Evolutionary conservation across 2,888 invertebrate genomes (phyloP), one percentile per base, ranked within the genome.

Genomic region (Neocrepidodera transversa): DNA sequence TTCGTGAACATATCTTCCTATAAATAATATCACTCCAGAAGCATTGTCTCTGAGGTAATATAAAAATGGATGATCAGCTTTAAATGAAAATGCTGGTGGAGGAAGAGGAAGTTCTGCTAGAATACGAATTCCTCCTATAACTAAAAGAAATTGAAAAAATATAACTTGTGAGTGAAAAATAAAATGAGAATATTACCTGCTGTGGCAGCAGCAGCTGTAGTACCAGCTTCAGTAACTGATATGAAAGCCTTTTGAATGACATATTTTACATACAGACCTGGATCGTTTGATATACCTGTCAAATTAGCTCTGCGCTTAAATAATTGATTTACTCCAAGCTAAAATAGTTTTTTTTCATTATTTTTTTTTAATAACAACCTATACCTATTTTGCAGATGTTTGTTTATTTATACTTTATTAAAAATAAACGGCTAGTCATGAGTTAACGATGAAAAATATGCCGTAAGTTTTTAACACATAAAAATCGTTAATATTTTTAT

Each of bases 171-270:
- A 23, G 23, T 3, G 23, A 23, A 23, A 23, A 6, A 23, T 23
- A 23, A 23, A 5, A 23, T 5, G 23, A 23, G 3, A 5, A 23
- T 5, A 23, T 32, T 14, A 58, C 58, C 52, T 40, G 23, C 72
- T 17, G 75, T 75, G 4, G 75, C 74, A n/a, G 76, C 74, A 2
- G 75, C 75, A 11, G 77, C 76, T 67, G 74, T 74, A 18, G 75
- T 75, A 3, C 76, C 77, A 20, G 62, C 62, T 68, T 78, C 76
- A 11, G 73, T 73, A 0, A 76, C 71, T 32, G 75, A 73, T 17
- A 78, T 74, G 56, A 73, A 75, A 3, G 75, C 71, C 63, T 77
- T 76, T 60, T 77, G 77, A 14, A 76, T 49, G 6, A 51, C 35
- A 74, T 71, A 28, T 71, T 64, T 35, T 65, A 70, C 26, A 75